Base-by-base conservation (phyloP, 1,140 invertebrate genomes). In the Caerostris extrusa region DNA sequence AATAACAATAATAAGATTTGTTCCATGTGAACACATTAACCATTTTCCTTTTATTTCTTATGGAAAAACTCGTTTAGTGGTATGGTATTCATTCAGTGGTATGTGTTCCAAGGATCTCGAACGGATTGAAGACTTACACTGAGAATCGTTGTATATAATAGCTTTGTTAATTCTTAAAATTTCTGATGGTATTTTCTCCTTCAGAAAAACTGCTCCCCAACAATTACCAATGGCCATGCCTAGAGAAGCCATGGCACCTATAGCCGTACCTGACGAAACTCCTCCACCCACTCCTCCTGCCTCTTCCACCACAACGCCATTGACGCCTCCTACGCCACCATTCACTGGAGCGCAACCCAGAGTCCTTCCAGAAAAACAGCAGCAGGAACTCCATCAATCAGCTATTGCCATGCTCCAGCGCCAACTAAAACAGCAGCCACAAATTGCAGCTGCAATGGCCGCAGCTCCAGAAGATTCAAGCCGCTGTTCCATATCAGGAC, bases 261-360 rank as follows among this genome's bases (percentile, higher is more conserved):
- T 82, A 6, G 85, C 91, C 4, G 61, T 81, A 10, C 91, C 71
- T 55, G 95, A 95, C 19, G 93, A 83, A 50, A 94, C 94, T 0
- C 95, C 95, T 8, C 94, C 95, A 50, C 93, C 92, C 57, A 95
- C 95, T 5, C 94, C 95, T 7, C 94, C 94, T 77, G 50, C 85
- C 12, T 87, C 89, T 50, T 90, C 87, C 57, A 19, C 77, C 12
- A 57, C 82, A 0, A 87, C 92, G 34, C 89, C 93, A 12, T 8
- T 83, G 5, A 93, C 93, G 17, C 94, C 81, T 7, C 91, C 94
- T 67, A 94, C 91, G 7, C 93, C 91, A 55, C 81, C 94, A 8
- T 89, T 90, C 5, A 83, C 8, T 14, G 85, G 89, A n/a, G 8
- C 53, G n/a, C 60, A 53, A 53, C 88, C 86, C 1, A 71, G 94